Percentiles rank a stretch among this genome's conserved stretches.
Conservation (phyloP, 2,888 invertebrate species). For the Monopis laevigella region DNA sequence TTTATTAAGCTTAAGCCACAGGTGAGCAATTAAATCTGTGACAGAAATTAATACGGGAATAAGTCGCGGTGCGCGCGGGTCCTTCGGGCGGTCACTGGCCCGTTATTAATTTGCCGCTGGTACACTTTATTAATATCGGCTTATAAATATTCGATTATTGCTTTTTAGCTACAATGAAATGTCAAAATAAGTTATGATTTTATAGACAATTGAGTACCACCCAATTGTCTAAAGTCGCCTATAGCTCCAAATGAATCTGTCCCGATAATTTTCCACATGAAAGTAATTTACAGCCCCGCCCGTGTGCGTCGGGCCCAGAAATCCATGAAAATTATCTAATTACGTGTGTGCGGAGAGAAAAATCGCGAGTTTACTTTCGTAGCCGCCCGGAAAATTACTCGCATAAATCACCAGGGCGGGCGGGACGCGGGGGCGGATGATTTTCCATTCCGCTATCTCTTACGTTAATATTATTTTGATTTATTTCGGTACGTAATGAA, state of each 20-base stretch:
- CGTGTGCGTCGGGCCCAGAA: conserved; percentile 26
- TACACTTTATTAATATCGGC: conserved; percentile 46
- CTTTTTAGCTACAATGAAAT: conserved; percentile 12
- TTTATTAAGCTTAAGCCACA: conserved; percentile 63
- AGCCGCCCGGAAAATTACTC: conserved; percentile 62
- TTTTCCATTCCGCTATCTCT: conserved; percentile 64
- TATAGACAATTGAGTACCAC: no score
- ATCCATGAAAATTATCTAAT: conserved; percentile 60
- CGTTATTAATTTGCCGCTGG: conserved; percentile 43
- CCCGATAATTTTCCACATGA: conserved; percentile 12
- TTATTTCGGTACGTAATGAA: conserved; percentile 60
- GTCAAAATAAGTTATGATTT: no score
- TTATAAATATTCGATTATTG: conserved; percentile 29
- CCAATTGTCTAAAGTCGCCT: no score
- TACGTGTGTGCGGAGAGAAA: conserved; percentile 60
- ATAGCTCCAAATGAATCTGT: no score
- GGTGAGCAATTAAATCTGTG: conserved; percentile 63
- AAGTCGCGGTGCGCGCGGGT: conserved; percentile 30
- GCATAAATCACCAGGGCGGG: conserved; percentile 48
- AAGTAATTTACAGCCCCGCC: conserved; percentile 10
- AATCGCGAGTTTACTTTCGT: conserved; percentile 61
- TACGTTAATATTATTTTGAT: conserved; percentile 63
- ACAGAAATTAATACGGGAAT: conserved; percentile 61
- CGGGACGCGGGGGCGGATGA: conserved; percentile 40
- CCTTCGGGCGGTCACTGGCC: conserved; percentile 26